Evolutionary conservation across 1,140 invertebrate species (phyloP).

Genomic region (Drosophila melanogaster): Release_6_plus_ISO1_MT NT_033777.3:11920001-11920500

Average conservation of each 20-base stretch:
- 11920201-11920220: conserved; percentile 36
- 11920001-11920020: background rate
- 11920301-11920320: conserved; percentile 27
- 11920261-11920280: conserved; percentile 13
- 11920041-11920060: conserved; percentile 73
- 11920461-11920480: conserved; percentile 1
- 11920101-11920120: conserved; percentile 83
- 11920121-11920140: conserved; percentile 64
- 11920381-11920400: conserved; percentile 60
- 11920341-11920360: conserved; percentile 49
- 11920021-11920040: background rate
- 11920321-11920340: conserved; percentile 51
- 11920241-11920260: conserved; percentile 52
- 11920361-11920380: conserved; percentile 68
- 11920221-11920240: conserved; percentile 56
- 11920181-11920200: conserved; percentile 19
- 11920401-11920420: conserved; percentile 77
- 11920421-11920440: conserved; percentile 23
- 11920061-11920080: conserved; percentile 82
- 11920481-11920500: conserved; percentile 9
- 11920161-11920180: conserved; percentile 13
- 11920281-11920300: conserved; percentile 1
- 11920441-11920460: conserved; percentile 4
- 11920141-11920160: conserved; percentile 28
- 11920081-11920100: conserved; percentile 84